Evolutionary conservation across 2,797 vertebrate genomes (phyloP).

Genomic region (Cryptoprocta ferox): DNA sequence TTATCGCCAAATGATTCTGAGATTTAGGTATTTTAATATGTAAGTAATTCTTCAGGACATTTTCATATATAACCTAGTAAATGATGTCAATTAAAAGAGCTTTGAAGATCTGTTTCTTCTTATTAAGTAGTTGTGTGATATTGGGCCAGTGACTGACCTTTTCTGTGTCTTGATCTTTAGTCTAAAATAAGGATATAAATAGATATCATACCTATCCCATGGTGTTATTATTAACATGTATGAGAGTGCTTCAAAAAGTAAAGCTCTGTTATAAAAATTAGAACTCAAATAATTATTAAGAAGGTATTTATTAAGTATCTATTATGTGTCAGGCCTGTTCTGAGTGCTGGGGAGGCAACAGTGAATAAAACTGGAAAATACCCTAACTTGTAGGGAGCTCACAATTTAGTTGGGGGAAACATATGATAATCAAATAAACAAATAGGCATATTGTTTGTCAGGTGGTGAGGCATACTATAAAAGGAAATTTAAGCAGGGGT

Average conservation of each 20-base stretch:
- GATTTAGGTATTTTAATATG: neutral
- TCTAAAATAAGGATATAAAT: neutral
- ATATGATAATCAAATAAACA: neutral
- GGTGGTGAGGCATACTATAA: neutral
- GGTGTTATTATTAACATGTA: neutral
- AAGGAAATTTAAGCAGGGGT: neutral
- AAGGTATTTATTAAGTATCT: neutral
- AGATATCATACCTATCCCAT: neutral
- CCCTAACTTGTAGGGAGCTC: neutral
- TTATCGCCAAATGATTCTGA: neutral
- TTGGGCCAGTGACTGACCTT: neutral
- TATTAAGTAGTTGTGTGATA: neutral
- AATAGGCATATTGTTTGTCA: neutral
- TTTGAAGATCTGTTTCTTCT: neutral
- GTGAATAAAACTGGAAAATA: neutral
- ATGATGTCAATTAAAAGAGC: neutral
- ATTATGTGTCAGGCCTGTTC: neutral
- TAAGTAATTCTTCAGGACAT: neutral
- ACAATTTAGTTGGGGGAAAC: neutral
- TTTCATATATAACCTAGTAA: neutral
- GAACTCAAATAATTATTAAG: neutral
- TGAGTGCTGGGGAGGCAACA: neutral
- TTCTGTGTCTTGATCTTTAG: neutral
- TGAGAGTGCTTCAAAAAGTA: neutral
- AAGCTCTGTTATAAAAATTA: neutral